Evolutionary conservation across 2,888 invertebrate species (phyloP).

Genomic region (Enchytraeus crypticus): DNA sequence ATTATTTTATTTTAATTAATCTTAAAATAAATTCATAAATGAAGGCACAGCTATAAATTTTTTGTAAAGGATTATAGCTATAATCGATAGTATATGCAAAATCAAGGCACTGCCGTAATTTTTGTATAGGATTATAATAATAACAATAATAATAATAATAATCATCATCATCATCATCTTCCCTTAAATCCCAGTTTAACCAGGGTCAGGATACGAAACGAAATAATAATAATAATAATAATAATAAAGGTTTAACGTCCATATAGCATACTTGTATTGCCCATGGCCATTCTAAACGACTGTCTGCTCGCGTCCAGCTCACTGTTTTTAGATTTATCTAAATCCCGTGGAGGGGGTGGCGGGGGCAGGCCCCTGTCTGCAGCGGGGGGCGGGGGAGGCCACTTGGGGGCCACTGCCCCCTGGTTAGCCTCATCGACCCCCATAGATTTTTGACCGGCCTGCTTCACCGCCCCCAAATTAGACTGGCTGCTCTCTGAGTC

Average conservation of each 20-base stretch:
- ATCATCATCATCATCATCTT: background rate
- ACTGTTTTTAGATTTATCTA: background rate
- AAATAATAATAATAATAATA: background rate
- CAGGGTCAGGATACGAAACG: background rate
- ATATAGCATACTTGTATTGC: conserved; percentile 5
- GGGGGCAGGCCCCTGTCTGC: conserved; percentile 12
- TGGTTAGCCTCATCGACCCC: background rate
- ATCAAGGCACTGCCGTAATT: background rate
- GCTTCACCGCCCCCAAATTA: background rate
- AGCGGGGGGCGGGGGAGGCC: background rate
- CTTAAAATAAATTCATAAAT: too few species aligned
- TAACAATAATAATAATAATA: too few species aligned
- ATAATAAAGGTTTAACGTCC: background rate
- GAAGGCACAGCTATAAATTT: too few species aligned
- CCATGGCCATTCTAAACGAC: conserved; percentile 5
- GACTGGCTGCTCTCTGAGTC: background rate
- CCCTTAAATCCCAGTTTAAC: background rate
- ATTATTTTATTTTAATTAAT: too few species aligned
- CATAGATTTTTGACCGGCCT: background rate
- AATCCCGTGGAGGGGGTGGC: conserved; percentile 2
- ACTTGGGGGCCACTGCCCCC: background rate
- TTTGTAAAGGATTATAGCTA: too few species aligned
- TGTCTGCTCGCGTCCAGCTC: conserved; percentile 7
- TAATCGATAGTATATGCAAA: background rate
- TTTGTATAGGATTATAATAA: too few species aligned